Base-by-base conservation (phyloP, 2,113 vertebrate genomes). In the Oncorhynchus nerka region DNA sequence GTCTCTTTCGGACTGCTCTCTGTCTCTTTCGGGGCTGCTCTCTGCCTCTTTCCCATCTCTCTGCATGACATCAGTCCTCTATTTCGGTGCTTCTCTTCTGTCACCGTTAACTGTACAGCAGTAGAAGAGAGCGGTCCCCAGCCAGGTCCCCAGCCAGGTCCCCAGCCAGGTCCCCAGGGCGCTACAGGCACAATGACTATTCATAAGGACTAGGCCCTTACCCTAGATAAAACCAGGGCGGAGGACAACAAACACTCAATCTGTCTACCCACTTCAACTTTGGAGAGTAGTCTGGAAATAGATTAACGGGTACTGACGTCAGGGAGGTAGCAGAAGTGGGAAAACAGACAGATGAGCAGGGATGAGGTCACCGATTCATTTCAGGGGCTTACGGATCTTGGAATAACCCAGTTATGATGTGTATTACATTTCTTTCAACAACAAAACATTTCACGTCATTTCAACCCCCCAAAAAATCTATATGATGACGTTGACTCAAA, bases 151-250 rank as follows among this genome's bases (percentile, higher is more conserved):
- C n/a, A n/a, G n/a, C n/a, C n/a, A n/a, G 51, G 51, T 48, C n/a
- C 9, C 39, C 39, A 45, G 39, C 39, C 39, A 45, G 39, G 39
- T 84, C 81, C 76, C 73, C 30, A 72, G 79, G 79, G 79, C 85
- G 55, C 66, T 28, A 28, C 9, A 34, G 77, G 79, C 39, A 65
- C 74, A 61, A 79, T 85, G 81, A 84, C 78, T 83, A 86, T 84
- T 81, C 81, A 88, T 84, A 13, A 79, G 74, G 48, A 68, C 55
- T 67, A 64, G 79, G 82, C 55, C 73, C 77, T 76, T 71, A 83
- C 77, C 82, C 85, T 51, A 86, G 80, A 88, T 76, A 84, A 66
- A 39, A 5, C 13, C 48, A 12, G 5, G 4, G 4, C 15, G 1
- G 51, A 55, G 51, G 5, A 55, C 3, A 13, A 55, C 62, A 84